Percentiles rank a stretch among this genome's conserved stretches.
Conservation (phyloP, 1,140 invertebrate genomes). For the Cherax destructor region DNA sequence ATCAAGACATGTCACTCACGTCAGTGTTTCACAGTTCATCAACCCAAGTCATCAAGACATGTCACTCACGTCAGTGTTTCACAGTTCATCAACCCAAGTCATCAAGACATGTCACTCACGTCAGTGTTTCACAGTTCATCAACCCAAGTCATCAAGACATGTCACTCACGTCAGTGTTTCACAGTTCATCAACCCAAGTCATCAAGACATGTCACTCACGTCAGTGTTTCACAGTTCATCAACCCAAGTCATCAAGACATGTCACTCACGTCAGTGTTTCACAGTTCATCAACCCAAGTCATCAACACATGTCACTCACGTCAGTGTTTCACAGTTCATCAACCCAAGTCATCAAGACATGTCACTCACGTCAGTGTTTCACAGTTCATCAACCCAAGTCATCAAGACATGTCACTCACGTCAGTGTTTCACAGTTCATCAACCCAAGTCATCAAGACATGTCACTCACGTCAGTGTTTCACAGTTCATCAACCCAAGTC, state of each 20-base stretch:
- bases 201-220: not conserved
- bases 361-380: not conserved
- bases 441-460: not conserved
- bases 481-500: not conserved
- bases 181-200: not conserved
- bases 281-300: not conserved
- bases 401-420: not conserved
- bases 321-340: not conserved
- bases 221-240: not conserved
- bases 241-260: not conserved
- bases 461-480: not conserved
- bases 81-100: not conserved
- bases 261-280: not conserved
- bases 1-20: not conserved
- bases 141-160: not conserved
- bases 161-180: not conserved
- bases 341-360: not conserved
- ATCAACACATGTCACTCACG: not conserved
- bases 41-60: not conserved
- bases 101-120: not conserved
- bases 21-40: not conserved
- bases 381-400: not conserved
- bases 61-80: not conserved
- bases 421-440: not conserved
- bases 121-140: not conserved